Evolutionary conservation across 2,888 invertebrate genomes (phyloP).

Genomic region (Protophormia terraenovae): DNA sequence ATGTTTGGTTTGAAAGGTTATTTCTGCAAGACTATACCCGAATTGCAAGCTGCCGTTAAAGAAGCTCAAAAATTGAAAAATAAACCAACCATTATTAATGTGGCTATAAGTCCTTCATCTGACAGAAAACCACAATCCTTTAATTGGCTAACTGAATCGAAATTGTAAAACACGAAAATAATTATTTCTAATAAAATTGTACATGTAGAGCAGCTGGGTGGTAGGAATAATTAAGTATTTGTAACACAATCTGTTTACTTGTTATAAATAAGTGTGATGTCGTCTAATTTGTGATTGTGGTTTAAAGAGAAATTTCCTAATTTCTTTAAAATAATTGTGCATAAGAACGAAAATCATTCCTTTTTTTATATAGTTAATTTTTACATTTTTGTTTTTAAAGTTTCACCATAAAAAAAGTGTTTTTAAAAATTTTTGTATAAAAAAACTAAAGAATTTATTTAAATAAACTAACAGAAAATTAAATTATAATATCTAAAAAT

Average conservation of each 20-base stretch:
- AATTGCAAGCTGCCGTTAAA: constrained; percentile 87
- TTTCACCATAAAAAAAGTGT: constrained; percentile 66
- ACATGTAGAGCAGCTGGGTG: neutral
- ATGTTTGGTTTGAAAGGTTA: constrained; percentile 92
- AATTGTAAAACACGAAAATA: constrained; percentile 84
- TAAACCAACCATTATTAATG: constrained; percentile 93
- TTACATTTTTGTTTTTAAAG: constrained; percentile 63
- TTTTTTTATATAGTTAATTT: constrained; percentile 42
- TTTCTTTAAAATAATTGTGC: neutral
- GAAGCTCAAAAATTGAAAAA: constrained; percentile 86
- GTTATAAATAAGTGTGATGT: constrained; percentile 16
- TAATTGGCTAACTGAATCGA: constrained; percentile 96
- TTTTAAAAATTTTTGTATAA: constrained; percentile 47
- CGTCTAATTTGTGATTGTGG: constrained; percentile 29
- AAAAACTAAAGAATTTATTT: constrained; percentile 70
- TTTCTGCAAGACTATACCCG: constrained; percentile 89
- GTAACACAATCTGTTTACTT: neutral
- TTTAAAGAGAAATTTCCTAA: neutral
- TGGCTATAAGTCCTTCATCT: constrained; percentile 93
- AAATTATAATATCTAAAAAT: neutral
- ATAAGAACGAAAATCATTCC: constrained; percentile 51
- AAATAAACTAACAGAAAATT: constrained; percentile 53
- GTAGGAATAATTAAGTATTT: no score
- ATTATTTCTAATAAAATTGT: neutral
- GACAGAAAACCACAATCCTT: constrained; percentile 95